phyloP scores from a whole-genome alignment of 1,140 invertebrate genomes.

The Nebria ingens region DNA sequence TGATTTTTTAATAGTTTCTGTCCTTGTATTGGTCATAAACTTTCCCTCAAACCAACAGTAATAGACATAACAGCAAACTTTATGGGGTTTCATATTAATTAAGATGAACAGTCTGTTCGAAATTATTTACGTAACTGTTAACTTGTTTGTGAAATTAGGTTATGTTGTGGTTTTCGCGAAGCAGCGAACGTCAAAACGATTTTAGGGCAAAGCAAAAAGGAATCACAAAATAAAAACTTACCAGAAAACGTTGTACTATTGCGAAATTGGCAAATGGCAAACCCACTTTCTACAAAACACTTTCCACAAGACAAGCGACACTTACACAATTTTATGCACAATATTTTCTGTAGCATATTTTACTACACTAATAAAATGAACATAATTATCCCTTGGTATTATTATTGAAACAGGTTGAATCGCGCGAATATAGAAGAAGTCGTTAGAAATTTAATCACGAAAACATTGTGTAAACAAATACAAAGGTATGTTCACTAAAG shows the following conservation, averaged over 20 bases:
- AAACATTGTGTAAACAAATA: constrained; percentile 19
- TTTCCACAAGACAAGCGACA: constrained; percentile 19
- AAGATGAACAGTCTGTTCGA: too few relatives aligned
- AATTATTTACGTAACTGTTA: too few relatives aligned
- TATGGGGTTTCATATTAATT: too few relatives aligned
- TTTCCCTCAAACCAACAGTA: background rate
- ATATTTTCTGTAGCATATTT: constrained; percentile 16
- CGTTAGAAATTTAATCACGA: constrained; percentile 18
- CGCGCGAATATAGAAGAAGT: too few relatives aligned
- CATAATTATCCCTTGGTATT: constrained; percentile 10
- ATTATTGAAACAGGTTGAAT: constrained; percentile 6
- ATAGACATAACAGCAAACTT: background rate
- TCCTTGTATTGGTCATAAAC: background rate
- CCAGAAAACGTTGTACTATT: constrained; percentile 16
- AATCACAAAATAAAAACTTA: constrained; percentile 15
- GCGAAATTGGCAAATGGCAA: constrained; percentile 20
- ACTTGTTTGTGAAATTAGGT: constrained; percentile 1
- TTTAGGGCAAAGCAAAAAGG: background rate
- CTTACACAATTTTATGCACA: constrained; percentile 19
- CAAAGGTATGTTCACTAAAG: constrained; percentile 13
- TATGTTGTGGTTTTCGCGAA: constrained; percentile 1
- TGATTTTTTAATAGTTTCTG: background rate
- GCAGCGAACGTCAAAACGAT: background rate
- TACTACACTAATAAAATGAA: constrained; percentile 13
- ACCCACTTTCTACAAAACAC: constrained; percentile 23